Evolutionary conservation across 2,888 invertebrate species (phyloP).

Genomic region (Platycheirus albimanus): DNA sequence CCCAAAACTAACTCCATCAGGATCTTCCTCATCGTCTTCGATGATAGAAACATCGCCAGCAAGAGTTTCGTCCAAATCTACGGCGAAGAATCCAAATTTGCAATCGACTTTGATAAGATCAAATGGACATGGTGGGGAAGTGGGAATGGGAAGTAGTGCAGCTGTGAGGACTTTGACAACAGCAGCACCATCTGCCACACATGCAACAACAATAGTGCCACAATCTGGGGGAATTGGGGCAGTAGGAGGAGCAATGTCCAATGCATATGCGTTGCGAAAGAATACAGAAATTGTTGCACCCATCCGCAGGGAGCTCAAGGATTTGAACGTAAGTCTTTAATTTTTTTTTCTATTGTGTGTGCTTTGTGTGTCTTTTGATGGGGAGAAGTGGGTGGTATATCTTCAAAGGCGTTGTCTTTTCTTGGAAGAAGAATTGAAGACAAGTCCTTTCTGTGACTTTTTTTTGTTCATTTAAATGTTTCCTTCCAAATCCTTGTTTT

Average conservation of each 20-base stretch:
- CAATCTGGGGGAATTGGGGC: constrained; percentile 69
- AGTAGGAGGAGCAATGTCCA: constrained; percentile 67
- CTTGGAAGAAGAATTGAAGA: background rate
- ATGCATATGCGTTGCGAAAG: constrained; percentile 75
- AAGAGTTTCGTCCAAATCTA: constrained; percentile 43
- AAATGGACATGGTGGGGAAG: constrained; percentile 21
- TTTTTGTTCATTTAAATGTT: too few relatives aligned
- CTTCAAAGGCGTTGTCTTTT: constrained; percentile 50
- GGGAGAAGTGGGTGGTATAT: background rate
- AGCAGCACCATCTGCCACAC: constrained; percentile 46
- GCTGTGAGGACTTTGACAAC: constrained; percentile 36
- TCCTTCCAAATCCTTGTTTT: too few relatives aligned
- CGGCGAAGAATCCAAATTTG: constrained; percentile 37
- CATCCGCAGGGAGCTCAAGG: constrained; percentile 85
- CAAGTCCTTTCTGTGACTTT: too few relatives aligned
- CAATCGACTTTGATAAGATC: constrained; percentile 45
- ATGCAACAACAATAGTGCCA: constrained; percentile 51
- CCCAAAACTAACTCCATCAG: constrained; percentile 86
- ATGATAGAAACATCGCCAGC: constrained; percentile 53
- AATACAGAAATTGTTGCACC: constrained; percentile 85
- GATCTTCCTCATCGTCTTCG: constrained; percentile 54
- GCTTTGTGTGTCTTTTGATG: background rate
- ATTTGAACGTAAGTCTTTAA: constrained; percentile 80
- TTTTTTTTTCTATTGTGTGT: background rate
- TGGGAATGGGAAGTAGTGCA: constrained; percentile 1